phyloP scores from a whole-genome alignment of 2,888 invertebrate genomes.

The Cancer borealis region DNA sequence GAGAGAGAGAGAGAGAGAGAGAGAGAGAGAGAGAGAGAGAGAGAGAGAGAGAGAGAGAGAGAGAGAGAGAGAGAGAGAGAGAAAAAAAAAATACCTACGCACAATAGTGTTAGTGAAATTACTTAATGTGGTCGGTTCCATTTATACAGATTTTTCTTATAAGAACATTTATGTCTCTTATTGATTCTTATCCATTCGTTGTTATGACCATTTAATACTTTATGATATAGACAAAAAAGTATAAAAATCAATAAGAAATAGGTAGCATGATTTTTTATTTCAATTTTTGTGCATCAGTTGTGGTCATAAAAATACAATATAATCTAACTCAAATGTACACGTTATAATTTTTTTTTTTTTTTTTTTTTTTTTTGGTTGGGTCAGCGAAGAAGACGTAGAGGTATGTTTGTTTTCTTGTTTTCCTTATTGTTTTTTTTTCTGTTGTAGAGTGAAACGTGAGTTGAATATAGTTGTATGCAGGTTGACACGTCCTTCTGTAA shows the following conservation, averaged over 20 bases:
- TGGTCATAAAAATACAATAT: neutral
- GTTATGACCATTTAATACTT: neutral
- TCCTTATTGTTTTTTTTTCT: no score
- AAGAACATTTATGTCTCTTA: neutral
- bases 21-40: slow-evolving; percentile 18
- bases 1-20: neutral
- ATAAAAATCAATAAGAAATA: no score
- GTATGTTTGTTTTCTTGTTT: neutral
- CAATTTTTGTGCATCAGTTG: neutral
- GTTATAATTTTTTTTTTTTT: neutral
- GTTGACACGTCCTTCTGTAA: neutral
- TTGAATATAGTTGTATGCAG: neutral
- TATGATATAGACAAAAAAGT: neutral
- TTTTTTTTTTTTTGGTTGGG: neutral
- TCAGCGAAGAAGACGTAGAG: neutral
- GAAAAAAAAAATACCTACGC: neutral
- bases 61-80: neutral
- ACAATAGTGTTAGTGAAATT: neutral
- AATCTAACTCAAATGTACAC: neutral
- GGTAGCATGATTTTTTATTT: no score
- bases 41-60: slow-evolving; percentile 17
- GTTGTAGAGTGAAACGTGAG: no score
- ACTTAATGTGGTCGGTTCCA: neutral
- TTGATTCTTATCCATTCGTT: neutral
- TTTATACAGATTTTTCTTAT: no score